Evolutionary conservation across 1,140 invertebrate species (phyloP).

Genomic region (Anadara kagoshimensis): DNA sequence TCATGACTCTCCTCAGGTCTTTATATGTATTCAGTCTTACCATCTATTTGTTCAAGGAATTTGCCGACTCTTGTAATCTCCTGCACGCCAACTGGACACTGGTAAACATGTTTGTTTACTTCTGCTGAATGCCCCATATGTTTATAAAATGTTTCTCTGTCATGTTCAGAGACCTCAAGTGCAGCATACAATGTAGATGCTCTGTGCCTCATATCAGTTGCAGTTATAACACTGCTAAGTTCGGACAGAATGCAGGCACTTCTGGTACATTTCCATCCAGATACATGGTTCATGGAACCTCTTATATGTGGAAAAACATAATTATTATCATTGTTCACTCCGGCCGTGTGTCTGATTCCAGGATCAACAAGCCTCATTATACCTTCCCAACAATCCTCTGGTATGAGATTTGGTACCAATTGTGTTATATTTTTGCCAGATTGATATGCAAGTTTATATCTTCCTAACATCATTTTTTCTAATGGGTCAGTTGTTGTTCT

Average conservation of each 20-base stretch:
- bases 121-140: constrained; percentile 36
- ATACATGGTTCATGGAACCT: constrained; percentile 33
- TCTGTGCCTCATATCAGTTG: constrained; percentile 32
- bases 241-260: not conserved
- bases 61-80: constrained; percentile 31
- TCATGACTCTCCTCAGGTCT: too few relatives aligned
- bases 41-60: constrained; percentile 20
- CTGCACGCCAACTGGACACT: constrained; percentile 30
- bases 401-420: constrained; percentile 31
- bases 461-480: not conserved
- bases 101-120: constrained; percentile 40
- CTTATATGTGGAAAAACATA: constrained; percentile 36
- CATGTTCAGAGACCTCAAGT: constrained; percentile 22
- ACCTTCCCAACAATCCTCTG: constrained; percentile 31
- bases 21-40: too few relatives aligned
- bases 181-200: constrained; percentile 29
- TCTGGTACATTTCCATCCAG: constrained; percentile 24
- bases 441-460: constrained; percentile 1
- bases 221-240: constrained; percentile 19
- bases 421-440: constrained; percentile 4
- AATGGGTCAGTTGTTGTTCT: not conserved
- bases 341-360: constrained; percentile 13
- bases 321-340: constrained; percentile 13
- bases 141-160: constrained; percentile 32
- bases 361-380: constrained; percentile 25